Evolutionary conservation across 2,113 vertebrate species (phyloP).

Genomic region (Pipra filicauda): DNA sequence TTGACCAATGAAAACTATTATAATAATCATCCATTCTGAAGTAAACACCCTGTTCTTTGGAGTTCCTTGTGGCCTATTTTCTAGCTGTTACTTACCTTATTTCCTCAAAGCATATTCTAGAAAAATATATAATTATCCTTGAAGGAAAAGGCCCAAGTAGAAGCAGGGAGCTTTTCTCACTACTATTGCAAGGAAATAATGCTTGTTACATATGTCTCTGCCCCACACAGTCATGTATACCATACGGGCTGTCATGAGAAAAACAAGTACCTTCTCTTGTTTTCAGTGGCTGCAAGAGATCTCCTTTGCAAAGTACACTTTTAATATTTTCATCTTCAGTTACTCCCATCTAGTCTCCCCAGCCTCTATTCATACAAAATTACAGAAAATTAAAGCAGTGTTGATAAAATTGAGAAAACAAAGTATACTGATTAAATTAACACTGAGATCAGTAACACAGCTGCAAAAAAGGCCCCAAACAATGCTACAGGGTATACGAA

Average conservation of each 20-base stretch:
- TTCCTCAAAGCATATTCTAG: neutral
- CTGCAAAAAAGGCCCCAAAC: neutral
- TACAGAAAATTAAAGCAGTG: neutral
- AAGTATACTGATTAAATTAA: slow-evolving; percentile 25
- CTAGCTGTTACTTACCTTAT: neutral
- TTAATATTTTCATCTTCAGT: neutral
- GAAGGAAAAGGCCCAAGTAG: neutral
- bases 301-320: neutral
- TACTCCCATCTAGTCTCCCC: neutral
- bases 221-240: too few relatives aligned
- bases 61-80: neutral
- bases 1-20: neutral
- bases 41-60: neutral
- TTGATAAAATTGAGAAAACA: neutral
- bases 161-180: neutral
- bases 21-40: neutral
- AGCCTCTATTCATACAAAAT: neutral
- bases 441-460: neutral
- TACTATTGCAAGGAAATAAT: neutral
- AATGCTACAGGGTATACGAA: slow-evolving; percentile 6
- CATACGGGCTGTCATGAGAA: neutral
- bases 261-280: neutral
- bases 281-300: neutral
- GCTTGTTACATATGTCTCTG: neutral
- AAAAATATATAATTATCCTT: neutral